Base-by-base conservation (phyloP, 1,140 invertebrate species). In the Euborellia annulipes region DNA sequence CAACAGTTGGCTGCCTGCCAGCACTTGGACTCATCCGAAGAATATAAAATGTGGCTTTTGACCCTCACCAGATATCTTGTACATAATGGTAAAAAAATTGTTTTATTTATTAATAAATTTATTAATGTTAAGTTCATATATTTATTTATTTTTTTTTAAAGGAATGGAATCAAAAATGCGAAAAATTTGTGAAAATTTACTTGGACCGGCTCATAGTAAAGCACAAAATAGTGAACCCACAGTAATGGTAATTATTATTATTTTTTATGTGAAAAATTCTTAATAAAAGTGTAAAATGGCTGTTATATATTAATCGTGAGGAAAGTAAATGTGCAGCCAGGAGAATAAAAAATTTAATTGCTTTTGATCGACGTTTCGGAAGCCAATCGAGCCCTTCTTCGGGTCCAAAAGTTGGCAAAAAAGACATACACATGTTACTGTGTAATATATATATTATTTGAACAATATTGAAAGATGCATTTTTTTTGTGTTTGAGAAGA, bases 31-130 rank as follows among this genome's bases (percentile, higher is more conserved):
- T 85, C 83, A 9, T 52, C 71, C 0, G 61, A 68, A 17, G 85
- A 90, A 64, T 90, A 85, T 56, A 66, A 74, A 43, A 80, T 85
- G 62, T 89, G 85, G 85, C 57, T 87, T 34, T 62, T 80, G 30
- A 72, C 76, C 13, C 72, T 82, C 13, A 76, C 83, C 30, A 66
- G 79, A 43, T 85, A 85, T 65, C 65, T 88, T 36, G 63, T 78
- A 16, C 75, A 81, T 44, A 79, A 86, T 71, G 84, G 83, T 82
- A 59, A 57, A 39, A 1, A 9, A 16, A 39, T n/a, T n/a, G n/a
- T 11, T 51, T 37, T 13, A 50, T 40, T 39, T 34, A 36, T 17
- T 45, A 36, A 9, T 39, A 47, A 43, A 40, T 46, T 16, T 36
- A 39, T 23, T 36, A 23, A n/a, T 44, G 49, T 47, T 39, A 46